Conservation (phyloP, 1,140 invertebrate species). For the Epicauta chinensis region DNA sequence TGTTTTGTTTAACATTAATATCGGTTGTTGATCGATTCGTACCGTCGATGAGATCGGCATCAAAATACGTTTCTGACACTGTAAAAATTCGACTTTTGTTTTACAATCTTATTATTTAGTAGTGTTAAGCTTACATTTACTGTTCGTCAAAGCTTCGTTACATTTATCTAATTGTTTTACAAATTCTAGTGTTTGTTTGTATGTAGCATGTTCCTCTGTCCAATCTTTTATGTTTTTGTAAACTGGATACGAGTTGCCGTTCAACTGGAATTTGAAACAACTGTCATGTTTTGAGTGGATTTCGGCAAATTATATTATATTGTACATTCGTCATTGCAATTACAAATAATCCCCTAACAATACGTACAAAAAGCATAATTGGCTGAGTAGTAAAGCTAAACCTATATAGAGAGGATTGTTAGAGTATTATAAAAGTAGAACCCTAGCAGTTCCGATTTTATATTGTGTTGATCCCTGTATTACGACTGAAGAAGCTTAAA, state of each 20-base stretch:
- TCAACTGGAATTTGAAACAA: conserved; percentile 25
- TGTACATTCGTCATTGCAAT: too few relatives aligned
- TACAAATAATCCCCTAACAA: too few relatives aligned
- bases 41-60: conserved; percentile 8
- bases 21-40: too few relatives aligned
- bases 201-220: conserved; percentile 27
- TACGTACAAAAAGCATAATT: too few relatives aligned
- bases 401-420: too few relatives aligned
- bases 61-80: conserved; percentile 7
- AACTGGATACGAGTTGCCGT: conserved; percentile 20
- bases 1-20: conserved; percentile 3
- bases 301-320: too few relatives aligned
- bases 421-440: too few relatives aligned
- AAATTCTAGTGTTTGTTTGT: conserved; percentile 21
- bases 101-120: conserved; percentile 7
- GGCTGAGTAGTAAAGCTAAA: too few relatives aligned
- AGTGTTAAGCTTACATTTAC: conserved; percentile 12
- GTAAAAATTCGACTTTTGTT: conserved; percentile 4
- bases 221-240: conserved; percentile 23
- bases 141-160: conserved; percentile 17
- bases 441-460: too few relatives aligned
- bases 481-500: too few relatives aligned
- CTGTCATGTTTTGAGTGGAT: too few relatives aligned
- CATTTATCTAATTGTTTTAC: conserved; percentile 18
- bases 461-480: too few relatives aligned